phyloP scores from a whole-genome alignment of 1,140 invertebrate species.

The Drosophila auraria region DNA sequence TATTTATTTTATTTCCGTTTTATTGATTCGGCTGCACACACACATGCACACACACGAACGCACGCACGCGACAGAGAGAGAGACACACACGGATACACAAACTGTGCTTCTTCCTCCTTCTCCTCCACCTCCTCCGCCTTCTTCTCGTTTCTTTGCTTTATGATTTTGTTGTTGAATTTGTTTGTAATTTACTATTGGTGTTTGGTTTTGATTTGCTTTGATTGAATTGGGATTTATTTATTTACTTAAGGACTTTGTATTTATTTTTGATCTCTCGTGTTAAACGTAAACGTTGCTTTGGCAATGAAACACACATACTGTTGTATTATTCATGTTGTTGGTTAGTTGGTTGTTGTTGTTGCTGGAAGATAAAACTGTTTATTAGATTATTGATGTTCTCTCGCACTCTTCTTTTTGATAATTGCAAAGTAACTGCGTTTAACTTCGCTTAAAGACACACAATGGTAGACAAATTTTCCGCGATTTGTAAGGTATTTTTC shows the following conservation, averaged over 20 bases:
- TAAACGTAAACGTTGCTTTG: conserved; percentile 54
- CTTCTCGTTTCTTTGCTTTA: conserved; percentile 46
- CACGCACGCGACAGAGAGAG: conserved; percentile 28
- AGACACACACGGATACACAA: conserved; percentile 66
- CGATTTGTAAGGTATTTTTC: conserved; percentile 57
- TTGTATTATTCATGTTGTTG: conserved; percentile 52
- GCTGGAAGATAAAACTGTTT: conserved; percentile 32
- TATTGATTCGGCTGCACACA: conserved; percentile 66
- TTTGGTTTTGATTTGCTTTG: conserved; percentile 39
- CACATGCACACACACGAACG: conserved; percentile 31
- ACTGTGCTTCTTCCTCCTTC: conserved; percentile 42
- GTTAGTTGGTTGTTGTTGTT: conserved; percentile 27
- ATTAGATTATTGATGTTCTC: conserved; percentile 15
- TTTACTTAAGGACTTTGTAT: conserved; percentile 42
- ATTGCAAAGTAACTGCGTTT: conserved; percentile 17
- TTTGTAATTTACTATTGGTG: conserved; percentile 48
- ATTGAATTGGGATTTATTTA: conserved; percentile 29
- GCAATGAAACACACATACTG: conserved; percentile 61
- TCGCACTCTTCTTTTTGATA: background rate
- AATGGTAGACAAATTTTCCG: conserved; percentile 37
- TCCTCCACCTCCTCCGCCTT: conserved; percentile 33
- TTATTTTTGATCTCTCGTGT: conserved; percentile 29
- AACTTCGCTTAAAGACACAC: conserved; percentile 14
- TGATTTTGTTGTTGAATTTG: conserved; percentile 37
- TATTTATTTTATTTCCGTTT: conserved; percentile 43